Base-by-base conservation (phyloP, 2,797 vertebrate genomes). In the Prionace glauca region DNA sequence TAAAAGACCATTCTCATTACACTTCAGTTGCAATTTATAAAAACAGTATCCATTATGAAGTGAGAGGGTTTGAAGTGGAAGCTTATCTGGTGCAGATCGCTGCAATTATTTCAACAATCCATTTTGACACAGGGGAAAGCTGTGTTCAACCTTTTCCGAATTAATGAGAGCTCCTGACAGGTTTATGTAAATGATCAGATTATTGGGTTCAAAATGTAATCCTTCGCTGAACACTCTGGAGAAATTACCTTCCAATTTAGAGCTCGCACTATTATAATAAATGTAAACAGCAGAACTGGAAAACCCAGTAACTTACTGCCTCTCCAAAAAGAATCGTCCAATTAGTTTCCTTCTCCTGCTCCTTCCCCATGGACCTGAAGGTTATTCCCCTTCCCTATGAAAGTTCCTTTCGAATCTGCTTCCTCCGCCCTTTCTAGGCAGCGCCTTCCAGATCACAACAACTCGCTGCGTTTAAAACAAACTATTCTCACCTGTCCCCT, bases 101-200 rank as follows among this genome's bases (percentile, higher is more conserved):
- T 36, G 65, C 90, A 92, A 67, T 41, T 92, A 24, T 12, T 20
- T 69, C 2, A 65, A 8, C 90, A 92, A 67, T 36, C n/a, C 20
- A 67, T 22, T 4, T 62, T 67, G 62, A 24, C n/a, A 36, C 88
- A 18, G 88, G 88, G 29, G 24, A 88, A 41, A 69, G 24, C 41
- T 67, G 62, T 69, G n/a, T 92, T 36, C 69, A 67, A 67, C 62
- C 32, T 62, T 22, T 16, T 41, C 65, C n/a, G 24, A 67, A 10
- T 22, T 67, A 92, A 92, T 92, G 62, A 36, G 62, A 92, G 36
- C 90, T 92, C 36, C 18, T 92, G 90, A 92, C 90, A 92, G 69
- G n/a, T 69, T 92, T n/a, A 92, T 92, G 65, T 41, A 36, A 92
- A 67, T 92, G 36, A 67, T 69, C 90, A 92, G 32, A 22, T 92